Percentiles rank a stretch among this genome's conserved stretches.
These are phyloP conservation scores for Hypocryptadius cinnamomeus DNA, from an alignment of 2,113 vertebrate genomes.

Conservation along the genomic window DNA sequence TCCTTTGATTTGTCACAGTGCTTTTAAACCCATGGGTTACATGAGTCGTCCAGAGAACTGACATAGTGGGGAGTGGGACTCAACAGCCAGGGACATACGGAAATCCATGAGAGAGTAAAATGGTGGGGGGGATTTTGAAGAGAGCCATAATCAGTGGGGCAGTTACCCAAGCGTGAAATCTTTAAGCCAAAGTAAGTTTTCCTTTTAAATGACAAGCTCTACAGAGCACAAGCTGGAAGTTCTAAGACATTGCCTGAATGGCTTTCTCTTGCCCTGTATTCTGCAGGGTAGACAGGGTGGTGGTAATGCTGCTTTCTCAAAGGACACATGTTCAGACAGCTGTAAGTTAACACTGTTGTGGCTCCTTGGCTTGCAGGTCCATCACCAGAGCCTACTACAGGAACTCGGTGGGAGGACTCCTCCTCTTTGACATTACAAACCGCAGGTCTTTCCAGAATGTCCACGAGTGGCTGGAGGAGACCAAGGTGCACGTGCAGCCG, in stretches of 20 bases:
- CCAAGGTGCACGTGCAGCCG: constrained; percentile 91
- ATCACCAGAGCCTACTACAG: constrained; percentile 92
- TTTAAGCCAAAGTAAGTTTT: background rate
- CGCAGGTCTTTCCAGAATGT: constrained; percentile 95
- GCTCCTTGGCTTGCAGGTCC: constrained; percentile 71
- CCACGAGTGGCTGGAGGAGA: constrained; percentile 88
- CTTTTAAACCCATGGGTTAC: background rate
- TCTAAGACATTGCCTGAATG: background rate
- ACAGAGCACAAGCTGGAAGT: background rate
- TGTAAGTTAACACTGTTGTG: background rate
- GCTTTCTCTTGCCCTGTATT: background rate
- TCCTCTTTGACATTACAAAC: constrained; percentile 98
- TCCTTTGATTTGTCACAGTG: background rate
- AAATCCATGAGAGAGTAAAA: background rate
- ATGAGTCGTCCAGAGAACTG: background rate
- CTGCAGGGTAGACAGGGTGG: background rate
- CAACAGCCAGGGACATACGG: background rate
- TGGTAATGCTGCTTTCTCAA: background rate
- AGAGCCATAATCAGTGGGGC: background rate
- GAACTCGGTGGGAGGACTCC: constrained; percentile 94
- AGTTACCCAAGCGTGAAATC: background rate
- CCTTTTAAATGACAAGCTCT: background rate
- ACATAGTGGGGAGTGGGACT: accelerated
- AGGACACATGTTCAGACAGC: accelerated
- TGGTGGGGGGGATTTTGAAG: background rate